Conservation (phyloP, 2,797 vertebrate genomes). For the Erithacus rubecula region DNA sequence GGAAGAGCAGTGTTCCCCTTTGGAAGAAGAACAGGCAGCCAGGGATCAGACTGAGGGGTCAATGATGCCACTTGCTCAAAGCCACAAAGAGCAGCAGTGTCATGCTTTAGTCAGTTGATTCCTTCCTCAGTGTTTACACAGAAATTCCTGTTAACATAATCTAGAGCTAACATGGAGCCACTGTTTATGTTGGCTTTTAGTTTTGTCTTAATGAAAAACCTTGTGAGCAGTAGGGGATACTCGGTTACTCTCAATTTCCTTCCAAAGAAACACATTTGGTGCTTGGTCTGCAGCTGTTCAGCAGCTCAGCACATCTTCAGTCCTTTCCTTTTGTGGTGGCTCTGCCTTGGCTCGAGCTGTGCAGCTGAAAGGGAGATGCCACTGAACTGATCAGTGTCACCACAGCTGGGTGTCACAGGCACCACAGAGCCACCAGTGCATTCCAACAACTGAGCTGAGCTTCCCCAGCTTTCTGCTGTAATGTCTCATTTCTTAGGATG, state of each 20-base stretch:
- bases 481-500: neutral
- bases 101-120: neutral
- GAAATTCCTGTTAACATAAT: neutral
- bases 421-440: neutral
- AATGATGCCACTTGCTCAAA: neutral
- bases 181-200: accelerated
- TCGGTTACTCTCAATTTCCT: neutral
- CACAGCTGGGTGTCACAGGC: accelerated
- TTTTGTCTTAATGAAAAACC: neutral
- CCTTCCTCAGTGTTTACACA: neutral
- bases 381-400: accelerated
- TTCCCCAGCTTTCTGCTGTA: neutral
- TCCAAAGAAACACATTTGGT: neutral
- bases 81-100: neutral
- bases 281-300: neutral
- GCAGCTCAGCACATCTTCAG: neutral
- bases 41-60: neutral
- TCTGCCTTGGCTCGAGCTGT: neutral
- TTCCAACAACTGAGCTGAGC: neutral
- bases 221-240: neutral
- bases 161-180: neutral
- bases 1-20: neutral
- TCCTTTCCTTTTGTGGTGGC: neutral
- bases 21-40: neutral
- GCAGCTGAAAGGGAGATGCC: neutral